A percentile compares a stretch with the other conserved stretches of the same genome.
These are phyloP conservation scores for Iselma pallidipennis DNA, from an alignment of 2,888 invertebrate species.

Conservation along the genomic window DNA sequence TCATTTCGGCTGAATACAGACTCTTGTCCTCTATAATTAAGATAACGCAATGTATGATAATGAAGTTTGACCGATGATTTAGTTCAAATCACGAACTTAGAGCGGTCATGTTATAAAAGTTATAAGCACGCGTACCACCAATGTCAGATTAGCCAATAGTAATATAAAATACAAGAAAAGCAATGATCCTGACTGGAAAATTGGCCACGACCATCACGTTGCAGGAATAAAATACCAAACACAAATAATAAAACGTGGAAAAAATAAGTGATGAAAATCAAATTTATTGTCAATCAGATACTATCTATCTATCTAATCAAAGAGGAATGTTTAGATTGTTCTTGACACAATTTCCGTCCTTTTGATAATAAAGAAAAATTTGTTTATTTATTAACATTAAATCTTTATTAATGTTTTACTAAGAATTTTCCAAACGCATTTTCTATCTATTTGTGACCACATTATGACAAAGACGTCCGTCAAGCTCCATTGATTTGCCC, in stretches of 20 bases:
- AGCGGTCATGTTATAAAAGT: not conserved
- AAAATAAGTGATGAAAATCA: not conserved
- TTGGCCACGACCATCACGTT: not conserved
- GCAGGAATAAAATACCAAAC: not conserved
- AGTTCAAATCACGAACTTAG: not conserved
- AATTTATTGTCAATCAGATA: not conserved
- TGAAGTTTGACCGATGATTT: too few species aligned
- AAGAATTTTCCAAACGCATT: too few species aligned
- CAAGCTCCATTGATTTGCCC: not conserved
- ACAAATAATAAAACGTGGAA: not conserved
- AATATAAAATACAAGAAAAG: not conserved
- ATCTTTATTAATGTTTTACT: too few species aligned
- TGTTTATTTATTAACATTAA: not conserved
- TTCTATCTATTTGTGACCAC: too few species aligned
- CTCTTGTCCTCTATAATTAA: too few species aligned
- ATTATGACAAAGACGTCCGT: too few species aligned
- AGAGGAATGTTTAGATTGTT: not conserved
- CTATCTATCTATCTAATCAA: not conserved
- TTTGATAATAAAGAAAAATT: not conserved
- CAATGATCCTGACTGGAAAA: not conserved
- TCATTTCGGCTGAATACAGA: too few species aligned
- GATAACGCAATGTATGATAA: too few species aligned
- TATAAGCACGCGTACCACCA: constrained; percentile 3
- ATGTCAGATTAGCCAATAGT: constrained; percentile 9
- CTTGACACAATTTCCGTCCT: not conserved